A percentile compares a stretch with the other conserved stretches of the same genome.
Conservation (phyloP, 1,140 invertebrate species). For the Hylyphantes graminicola region DNA sequence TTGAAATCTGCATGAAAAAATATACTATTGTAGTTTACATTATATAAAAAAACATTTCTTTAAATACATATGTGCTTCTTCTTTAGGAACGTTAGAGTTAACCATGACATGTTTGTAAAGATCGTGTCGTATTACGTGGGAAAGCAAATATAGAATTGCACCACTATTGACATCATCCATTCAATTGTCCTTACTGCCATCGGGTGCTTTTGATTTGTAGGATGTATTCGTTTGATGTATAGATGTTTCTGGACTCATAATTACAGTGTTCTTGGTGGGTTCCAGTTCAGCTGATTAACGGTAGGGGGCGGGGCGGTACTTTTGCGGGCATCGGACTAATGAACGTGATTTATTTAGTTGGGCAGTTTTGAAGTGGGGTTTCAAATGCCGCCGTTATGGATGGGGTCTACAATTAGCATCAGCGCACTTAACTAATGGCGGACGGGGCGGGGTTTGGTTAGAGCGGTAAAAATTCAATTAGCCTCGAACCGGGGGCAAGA, state of each 20-base stretch:
- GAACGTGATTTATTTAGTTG: slow-evolving; percentile 49
- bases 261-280: slow-evolving; percentile 43
- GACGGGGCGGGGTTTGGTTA: slow-evolving; percentile 11
- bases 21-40: too few relatives aligned
- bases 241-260: slow-evolving; percentile 58
- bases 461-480: slow-evolving; percentile 44
- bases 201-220: slow-evolving; percentile 57
- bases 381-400: slow-evolving; percentile 18
- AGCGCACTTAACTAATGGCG: not conserved
- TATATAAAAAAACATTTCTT: too few relatives aligned
- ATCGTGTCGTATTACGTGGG: too few relatives aligned
- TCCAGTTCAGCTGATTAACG: slow-evolving; percentile 47
- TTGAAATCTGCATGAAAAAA: too few relatives aligned
- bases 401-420: slow-evolving; percentile 37
- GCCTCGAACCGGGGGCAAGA: not conserved
- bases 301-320: slow-evolving; percentile 33
- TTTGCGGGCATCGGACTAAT: slow-evolving; percentile 47
- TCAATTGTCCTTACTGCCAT: slow-evolving; percentile 45
- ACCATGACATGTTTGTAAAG: too few relatives aligned
- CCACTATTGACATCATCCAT: too few relatives aligned
- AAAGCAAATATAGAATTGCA: too few relatives aligned
- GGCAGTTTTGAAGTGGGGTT: slow-evolving; percentile 15
- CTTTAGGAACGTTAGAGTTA: too few relatives aligned
- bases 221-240: slow-evolving; percentile 59
- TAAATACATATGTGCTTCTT: too few relatives aligned